These are phyloP conservation scores for Polylopha cassiicola DNA, from an alignment of 2,888 invertebrate genomes.

Conservation along the genomic window DNA sequence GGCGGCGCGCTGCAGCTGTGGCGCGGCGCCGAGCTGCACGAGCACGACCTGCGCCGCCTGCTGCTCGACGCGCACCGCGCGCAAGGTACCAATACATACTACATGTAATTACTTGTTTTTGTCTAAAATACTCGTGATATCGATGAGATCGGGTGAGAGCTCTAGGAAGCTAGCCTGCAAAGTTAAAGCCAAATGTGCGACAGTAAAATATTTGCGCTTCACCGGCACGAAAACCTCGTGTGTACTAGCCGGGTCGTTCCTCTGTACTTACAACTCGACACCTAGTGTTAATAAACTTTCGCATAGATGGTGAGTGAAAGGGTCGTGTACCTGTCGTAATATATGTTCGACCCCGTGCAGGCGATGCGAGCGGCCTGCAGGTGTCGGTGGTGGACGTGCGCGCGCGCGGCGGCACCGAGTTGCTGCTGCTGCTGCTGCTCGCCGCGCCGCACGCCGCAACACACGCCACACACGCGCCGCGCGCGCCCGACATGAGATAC, in stretches of 20 bases:
- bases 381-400: constrained; percentile 89
- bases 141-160: no score
- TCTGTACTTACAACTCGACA: no score
- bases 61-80: constrained; percentile 81
- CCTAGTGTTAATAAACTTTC: no score
- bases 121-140: no score
- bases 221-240: no score
- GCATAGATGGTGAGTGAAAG: no score
- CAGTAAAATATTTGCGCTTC: no score
- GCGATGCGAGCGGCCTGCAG: constrained; percentile 80
- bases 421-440: constrained; percentile 83
- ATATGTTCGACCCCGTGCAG: constrained; percentile 32
- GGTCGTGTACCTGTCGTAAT: constrained; percentile 25
- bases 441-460: no score
- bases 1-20: constrained; percentile 91
- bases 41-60: constrained; percentile 84
- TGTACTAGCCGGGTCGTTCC: no score
- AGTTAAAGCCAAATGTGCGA: no score
- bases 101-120: no score
- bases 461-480: constrained; percentile 80
- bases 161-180: no score
- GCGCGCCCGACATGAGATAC: constrained; percentile 83
- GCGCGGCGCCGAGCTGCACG: constrained; percentile 84
- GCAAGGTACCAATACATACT: constrained; percentile 28
- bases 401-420: constrained; percentile 62